Percentiles rank a stretch among this genome's conserved stretches.
Conservation (phyloP, 1,140 invertebrate species). For the Polyergus mexicanus region DNA sequence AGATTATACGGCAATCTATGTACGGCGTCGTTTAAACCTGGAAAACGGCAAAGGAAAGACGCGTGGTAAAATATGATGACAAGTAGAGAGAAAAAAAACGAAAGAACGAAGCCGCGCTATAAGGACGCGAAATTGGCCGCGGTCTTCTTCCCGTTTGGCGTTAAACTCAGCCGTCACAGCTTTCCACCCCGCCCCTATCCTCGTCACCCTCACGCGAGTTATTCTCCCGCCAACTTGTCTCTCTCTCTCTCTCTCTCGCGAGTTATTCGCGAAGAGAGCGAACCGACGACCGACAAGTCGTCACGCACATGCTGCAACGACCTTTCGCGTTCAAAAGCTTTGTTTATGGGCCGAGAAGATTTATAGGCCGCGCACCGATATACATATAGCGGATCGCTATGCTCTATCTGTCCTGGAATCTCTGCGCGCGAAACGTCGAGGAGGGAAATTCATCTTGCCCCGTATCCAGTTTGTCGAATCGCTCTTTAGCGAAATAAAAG, state of each 20-base stretch:
- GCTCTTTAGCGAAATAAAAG: constrained; percentile 50
- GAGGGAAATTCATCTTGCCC: constrained; percentile 55
- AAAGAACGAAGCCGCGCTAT: constrained; percentile 8
- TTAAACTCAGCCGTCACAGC: constrained; percentile 81
- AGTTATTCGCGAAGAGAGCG: constrained; percentile 44
- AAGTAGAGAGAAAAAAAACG: background rate
- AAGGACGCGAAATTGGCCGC: constrained; percentile 60
- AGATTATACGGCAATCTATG: background rate
- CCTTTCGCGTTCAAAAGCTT: constrained; percentile 84
- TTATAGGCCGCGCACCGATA: constrained; percentile 80
- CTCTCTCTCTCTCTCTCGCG: constrained; percentile 56
- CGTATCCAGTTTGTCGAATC: constrained; percentile 23
- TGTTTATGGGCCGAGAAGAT: constrained; percentile 85
- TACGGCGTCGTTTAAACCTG: background rate
- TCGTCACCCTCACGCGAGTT: constrained; percentile 29
- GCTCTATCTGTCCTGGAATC: constrained; percentile 76
- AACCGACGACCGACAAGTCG: constrained; percentile 72
- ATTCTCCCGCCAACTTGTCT: background rate
- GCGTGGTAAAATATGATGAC: background rate
- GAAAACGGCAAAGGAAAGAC: background rate
- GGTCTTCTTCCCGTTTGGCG: constrained; percentile 70
- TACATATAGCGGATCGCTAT: constrained; percentile 75
- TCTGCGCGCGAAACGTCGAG: constrained; percentile 69
- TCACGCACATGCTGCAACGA: constrained; percentile 83
- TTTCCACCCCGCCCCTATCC: constrained; percentile 42